Base-by-base conservation (phyloP, 2,113 vertebrate genomes). In the Phalacrocorax brasilianus region DNA sequence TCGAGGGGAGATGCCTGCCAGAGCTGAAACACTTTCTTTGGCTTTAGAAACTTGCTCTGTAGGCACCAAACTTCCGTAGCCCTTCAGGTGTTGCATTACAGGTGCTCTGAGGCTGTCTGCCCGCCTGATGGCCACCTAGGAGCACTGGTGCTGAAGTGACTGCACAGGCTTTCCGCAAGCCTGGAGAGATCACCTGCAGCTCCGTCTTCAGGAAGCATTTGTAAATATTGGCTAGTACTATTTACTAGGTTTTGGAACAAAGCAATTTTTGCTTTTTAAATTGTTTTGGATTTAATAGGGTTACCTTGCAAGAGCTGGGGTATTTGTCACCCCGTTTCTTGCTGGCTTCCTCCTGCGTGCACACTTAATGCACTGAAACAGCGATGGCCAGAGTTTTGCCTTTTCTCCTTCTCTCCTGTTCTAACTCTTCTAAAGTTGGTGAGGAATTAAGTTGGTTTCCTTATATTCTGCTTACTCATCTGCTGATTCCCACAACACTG, bases 31-130 rank as follows among this genome's bases (percentile, higher is more conserved):
- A 1, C 18, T 65, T 58, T 16, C 14, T n/a, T 40, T 42, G 21
- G 17, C 33, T 73, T 68, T 55, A 55, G 26, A 45, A 79, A 1
- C 19, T 16, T 22, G 32, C 73, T 4, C 27, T 74, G 70, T 27
- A 17, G 55, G 0, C 53, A 12, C 0, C 38, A 30, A 12, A 8
- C 8, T 9, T 47, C 8, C 0, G 0, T 0, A 49, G 56, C 21
- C 35, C 56, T 67, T 0, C 19, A 8, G 70, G 88, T 47, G 82
- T 1, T 38, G 82, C 38, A 2, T 27, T 78, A 12, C 78, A 20
- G 91, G 65, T 93, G 89, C 87, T 78, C 77, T 95, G 91, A 91
- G 93, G 35, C 61, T 70, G 2, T 88, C 55, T 93, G 93, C 85
- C 95, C 91, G 3, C 59, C 93, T 94, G 93, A 8, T 93, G 93